These are phyloP conservation scores for Rhopalosiphum padi DNA, from an alignment of 1,140 invertebrate genomes.

Conservation along the genomic window DNA sequence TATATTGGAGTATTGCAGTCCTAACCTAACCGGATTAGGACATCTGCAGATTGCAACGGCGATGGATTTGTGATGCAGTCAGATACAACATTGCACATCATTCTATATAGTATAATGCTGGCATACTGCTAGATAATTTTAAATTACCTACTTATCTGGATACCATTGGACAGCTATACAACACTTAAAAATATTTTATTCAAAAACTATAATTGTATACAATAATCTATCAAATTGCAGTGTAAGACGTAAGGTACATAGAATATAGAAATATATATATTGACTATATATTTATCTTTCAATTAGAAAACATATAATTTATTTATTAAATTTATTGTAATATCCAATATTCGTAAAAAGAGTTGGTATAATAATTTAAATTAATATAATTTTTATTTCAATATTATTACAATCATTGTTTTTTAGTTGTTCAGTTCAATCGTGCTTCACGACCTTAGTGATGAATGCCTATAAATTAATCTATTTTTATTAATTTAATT, in stretches of 20 bases:
- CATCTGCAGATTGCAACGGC: too few relatives aligned
- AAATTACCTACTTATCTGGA: neutral
- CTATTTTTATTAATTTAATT: neutral
- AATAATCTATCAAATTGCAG: neutral
- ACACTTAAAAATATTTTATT: neutral
- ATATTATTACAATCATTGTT: neutral
- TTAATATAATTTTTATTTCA: neutral
- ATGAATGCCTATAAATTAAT: neutral
- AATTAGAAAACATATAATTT: neutral
- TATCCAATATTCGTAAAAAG: neutral
- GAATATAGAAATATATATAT: too few relatives aligned
- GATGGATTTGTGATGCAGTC: neutral
- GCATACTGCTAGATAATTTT: neutral
- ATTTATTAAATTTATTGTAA: neutral
- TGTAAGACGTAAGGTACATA: neutral
- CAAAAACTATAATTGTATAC: neutral
- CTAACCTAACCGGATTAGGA: neutral
- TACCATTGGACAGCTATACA: neutral
- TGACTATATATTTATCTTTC: neutral
- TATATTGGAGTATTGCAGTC: neutral
- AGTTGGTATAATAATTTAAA: neutral
- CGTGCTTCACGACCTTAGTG: neutral
- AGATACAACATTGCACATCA: neutral
- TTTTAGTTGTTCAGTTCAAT: neutral
- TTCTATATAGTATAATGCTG: neutral